Conservation (phyloP, 2,113 vertebrate genomes). For the Trogon surrucura region DNA sequence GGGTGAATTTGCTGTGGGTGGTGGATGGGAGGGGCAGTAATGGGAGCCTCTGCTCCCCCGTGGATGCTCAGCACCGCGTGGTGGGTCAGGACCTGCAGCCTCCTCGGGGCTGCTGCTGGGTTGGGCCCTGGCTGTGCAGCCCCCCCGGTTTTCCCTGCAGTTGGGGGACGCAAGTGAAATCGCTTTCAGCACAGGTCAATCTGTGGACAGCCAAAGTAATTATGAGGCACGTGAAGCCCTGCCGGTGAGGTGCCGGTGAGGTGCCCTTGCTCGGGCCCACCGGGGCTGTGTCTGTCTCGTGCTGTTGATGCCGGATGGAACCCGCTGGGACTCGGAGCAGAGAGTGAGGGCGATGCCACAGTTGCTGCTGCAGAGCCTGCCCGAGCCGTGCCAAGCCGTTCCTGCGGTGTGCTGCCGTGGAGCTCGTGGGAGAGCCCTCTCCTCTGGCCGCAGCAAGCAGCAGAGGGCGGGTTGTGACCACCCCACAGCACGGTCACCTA, state of each 20-base stretch:
- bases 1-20: neutral
- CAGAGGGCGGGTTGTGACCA: too few relatives aligned
- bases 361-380: neutral
- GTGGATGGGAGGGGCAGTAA: neutral
- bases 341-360: accelerated
- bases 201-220: too few relatives aligned
- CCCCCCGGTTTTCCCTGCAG: neutral
- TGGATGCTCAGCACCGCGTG: accelerated
- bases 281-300: too few relatives aligned
- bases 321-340: too few relatives aligned
- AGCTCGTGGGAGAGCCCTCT: accelerated
- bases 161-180: neutral
- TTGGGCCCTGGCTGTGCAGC: too few relatives aligned
- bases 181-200: neutral
- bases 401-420: neutral
- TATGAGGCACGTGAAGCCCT: neutral
- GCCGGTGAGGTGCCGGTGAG: neutral
- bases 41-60: neutral
- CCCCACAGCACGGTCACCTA: accelerated
- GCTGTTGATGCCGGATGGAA: neutral
- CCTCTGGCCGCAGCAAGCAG: too few relatives aligned
- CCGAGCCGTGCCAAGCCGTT: neutral
- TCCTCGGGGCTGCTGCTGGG: neutral
- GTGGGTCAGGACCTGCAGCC: neutral
- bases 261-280: neutral